phyloP scores from a whole-genome alignment of 2,113 vertebrate genomes.

The Pleuronectes platessa region DNA sequence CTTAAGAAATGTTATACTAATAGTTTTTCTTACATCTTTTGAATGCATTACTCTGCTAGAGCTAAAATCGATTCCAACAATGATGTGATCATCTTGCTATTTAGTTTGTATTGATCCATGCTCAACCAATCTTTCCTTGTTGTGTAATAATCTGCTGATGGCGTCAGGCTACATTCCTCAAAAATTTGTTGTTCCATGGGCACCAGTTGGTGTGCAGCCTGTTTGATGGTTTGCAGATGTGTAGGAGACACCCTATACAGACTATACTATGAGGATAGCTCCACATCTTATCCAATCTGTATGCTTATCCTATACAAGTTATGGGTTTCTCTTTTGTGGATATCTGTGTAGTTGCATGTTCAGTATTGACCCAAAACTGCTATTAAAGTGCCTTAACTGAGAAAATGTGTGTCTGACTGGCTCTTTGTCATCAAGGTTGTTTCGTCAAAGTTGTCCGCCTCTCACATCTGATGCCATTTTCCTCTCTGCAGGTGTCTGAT shows the following conservation, averaged over 20 bases:
- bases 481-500: constrained; percentile 78
- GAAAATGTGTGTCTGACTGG: neutral
- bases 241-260: neutral
- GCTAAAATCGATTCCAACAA: neutral
- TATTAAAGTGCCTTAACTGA: neutral
- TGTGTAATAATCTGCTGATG: neutral
- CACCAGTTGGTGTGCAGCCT: neutral
- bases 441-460: neutral
- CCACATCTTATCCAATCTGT: neutral
- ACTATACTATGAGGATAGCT: neutral
- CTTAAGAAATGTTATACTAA: neutral
- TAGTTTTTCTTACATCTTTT: neutral
- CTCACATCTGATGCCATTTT: neutral
- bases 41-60: neutral
- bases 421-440: neutral
- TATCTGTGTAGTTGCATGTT: neutral
- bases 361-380: neutral
- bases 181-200: neutral
- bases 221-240: constrained; percentile 14
- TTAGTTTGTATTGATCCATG: neutral
- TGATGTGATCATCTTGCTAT: neutral
- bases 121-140: neutral
- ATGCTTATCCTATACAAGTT: neutral
- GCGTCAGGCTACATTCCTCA: neutral
- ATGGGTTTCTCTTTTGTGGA: neutral